Base-by-base conservation (phyloP, 2,113 vertebrate genomes). In the Phocoena sinus region DNA sequence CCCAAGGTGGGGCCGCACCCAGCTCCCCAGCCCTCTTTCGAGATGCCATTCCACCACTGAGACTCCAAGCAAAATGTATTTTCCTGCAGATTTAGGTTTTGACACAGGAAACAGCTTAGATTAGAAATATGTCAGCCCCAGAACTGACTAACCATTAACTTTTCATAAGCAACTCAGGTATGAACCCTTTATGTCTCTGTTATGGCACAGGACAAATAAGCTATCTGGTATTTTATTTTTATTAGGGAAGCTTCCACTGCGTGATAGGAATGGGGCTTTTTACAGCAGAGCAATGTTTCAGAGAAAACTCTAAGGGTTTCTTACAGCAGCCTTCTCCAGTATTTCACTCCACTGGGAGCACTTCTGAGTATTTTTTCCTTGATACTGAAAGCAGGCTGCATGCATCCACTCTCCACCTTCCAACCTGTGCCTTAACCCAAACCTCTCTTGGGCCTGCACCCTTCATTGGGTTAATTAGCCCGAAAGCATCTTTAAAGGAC, bases 141-240 rank as follows among this genome's bases (percentile, higher is more conserved):
- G 81, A 86, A 93, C 10, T 38, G 94, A 92, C 82, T 90, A 23
- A 88, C 94, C 76, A 79, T 95, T 95, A 95, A 85, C 89, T 85
- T 92, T 90, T 86, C 91, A 70, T 82, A 91, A 95, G 81, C 93
- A 85, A 65, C 74, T 94, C 85, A 71, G 85, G 81, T 60, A 58
- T 74, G 71, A 95, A 11, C 88, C 8, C 67, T 94, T 77, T 47
- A 81, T 23, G 85, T 50, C 84, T 95, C 20, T 70, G 68, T 71
- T 83, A 73, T 56, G 90, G 86, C 88, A 47, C 76, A 74, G 84
- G 85, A 76, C 81, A 95, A 88, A 63, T 94, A 71, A 20, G 88
- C 84, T 91, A 2, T 71, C 88, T 79, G 60, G 33, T 44, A 33
- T 76, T 93, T 95, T 91, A 73, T 96, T 82, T 93, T 93, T 82